These are phyloP conservation scores for Oplegnathus fasciatus DNA, from an alignment of 2,113 vertebrate genomes.

Conservation along the genomic window DNA sequence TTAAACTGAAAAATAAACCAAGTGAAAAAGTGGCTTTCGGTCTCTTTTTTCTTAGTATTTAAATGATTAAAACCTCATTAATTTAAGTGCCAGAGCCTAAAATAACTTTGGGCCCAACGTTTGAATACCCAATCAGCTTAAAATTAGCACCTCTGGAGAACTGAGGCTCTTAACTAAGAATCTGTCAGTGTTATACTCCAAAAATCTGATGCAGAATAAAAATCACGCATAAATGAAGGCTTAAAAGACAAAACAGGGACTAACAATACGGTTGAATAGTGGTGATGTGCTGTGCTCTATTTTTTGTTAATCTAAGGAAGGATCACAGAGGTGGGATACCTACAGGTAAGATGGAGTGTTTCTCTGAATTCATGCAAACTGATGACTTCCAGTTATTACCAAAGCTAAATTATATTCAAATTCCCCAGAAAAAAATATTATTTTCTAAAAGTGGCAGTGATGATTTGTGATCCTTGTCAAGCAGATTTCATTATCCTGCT, in stretches of 20 bases:
- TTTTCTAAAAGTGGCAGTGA: neutral
- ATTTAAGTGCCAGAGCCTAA: constrained; percentile 34
- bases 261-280: neutral
- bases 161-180: neutral
- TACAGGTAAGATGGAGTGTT: constrained; percentile 16
- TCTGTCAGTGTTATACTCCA: constrained; percentile 1
- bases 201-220: neutral
- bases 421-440: neutral
- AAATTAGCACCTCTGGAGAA: constrained; percentile 23
- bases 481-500: constrained; percentile 16
- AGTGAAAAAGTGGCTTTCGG: constrained; percentile 25
- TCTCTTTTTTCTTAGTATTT: constrained; percentile 10
- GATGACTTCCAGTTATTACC: constrained; percentile 10
- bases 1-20: constrained; percentile 31
- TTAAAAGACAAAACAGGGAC: constrained; percentile 10
- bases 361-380: constrained; percentile 1
- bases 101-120: constrained; percentile 48
- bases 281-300: neutral
- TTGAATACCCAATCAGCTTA: constrained; percentile 34
- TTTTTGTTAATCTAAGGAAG: neutral
- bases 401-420: constrained; percentile 29
- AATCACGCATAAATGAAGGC: neutral
- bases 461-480: constrained; percentile 38
- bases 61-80: constrained; percentile 50
- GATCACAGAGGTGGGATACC: neutral